phyloP scores from a whole-genome alignment of 64 coral and sea anemone species.

The Orbicella faveolata region DNA sequence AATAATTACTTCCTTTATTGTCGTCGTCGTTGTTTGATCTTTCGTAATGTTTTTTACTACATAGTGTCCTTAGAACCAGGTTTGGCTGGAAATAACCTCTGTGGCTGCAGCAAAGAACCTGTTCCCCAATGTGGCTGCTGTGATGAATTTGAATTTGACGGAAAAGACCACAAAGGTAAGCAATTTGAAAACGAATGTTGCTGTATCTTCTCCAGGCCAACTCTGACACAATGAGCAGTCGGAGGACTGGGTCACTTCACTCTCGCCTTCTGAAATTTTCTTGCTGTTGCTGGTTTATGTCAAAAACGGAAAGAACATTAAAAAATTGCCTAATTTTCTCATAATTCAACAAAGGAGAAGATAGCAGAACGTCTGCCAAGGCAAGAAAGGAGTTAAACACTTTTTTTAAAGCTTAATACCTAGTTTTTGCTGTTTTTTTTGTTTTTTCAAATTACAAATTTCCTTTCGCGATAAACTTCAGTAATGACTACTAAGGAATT shows the following conservation, averaged over 20 bases:
- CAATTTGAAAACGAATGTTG: not conserved
- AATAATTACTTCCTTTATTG: too few species aligned
- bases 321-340: too few species aligned
- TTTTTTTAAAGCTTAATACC: too few species aligned
- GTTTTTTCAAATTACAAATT: not conserved
- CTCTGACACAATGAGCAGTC: too few species aligned
- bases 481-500: not conserved
- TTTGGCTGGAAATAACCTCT: not conserved
- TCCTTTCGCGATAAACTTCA: not conserved
- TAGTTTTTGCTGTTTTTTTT: too few species aligned
- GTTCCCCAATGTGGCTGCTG: not conserved
- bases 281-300: not conserved
- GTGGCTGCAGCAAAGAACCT: not conserved
- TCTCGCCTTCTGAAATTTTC: not conserved
- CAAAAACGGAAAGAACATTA: too few species aligned
- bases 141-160: not conserved
- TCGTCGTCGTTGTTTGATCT: too few species aligned
- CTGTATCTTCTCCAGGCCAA: too few species aligned
- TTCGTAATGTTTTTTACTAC: not conserved
- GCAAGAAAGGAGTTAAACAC: too few species aligned
- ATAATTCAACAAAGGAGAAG: too few species aligned
- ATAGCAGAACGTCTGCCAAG: too few species aligned
- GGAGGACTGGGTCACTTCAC: not conserved
- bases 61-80: not conserved
- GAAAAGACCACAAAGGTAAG: not conserved